phyloP scores from a whole-genome alignment of 2,113 vertebrate species.

The Oryzias celebensis region DNA sequence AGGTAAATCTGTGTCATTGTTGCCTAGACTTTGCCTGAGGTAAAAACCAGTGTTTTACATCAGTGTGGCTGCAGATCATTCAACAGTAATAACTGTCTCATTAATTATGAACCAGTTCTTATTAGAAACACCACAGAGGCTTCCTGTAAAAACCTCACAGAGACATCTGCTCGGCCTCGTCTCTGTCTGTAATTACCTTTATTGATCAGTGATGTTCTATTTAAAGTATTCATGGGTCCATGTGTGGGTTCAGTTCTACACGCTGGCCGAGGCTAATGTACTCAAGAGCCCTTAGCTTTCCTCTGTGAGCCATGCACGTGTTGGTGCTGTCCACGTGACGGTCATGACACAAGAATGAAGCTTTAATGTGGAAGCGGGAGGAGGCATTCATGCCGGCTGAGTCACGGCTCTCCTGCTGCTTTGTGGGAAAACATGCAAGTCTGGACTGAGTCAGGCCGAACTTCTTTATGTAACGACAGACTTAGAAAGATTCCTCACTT shows the following conservation, averaged over 20 bases:
- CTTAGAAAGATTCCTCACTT: not conserved
- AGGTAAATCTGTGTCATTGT: no score
- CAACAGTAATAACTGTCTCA: no score
- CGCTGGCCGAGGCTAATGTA: not conserved
- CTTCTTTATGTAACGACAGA: not conserved
- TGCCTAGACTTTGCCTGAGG: no score
- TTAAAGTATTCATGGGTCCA: slow-evolving; percentile 34
- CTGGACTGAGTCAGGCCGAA: accelerated
- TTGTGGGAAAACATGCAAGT: not conserved
- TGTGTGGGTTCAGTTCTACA: slow-evolving; percentile 4
- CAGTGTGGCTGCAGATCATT: no score
- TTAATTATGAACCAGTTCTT: no score
- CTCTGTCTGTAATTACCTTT: slow-evolving; percentile 39
- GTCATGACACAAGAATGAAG: not conserved
- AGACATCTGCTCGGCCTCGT: not conserved
- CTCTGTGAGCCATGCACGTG: not conserved
- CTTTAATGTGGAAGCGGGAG: slow-evolving; percentile 4
- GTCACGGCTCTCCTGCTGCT: slow-evolving; percentile 10
- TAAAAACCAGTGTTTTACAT: no score
- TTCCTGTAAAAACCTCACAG: not conserved
- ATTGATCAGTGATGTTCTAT: slow-evolving; percentile 24
- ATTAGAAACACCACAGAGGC: slow-evolving; percentile 2
- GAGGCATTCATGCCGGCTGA: slow-evolving; percentile 16
- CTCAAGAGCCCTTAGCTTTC: not conserved
- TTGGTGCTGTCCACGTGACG: not conserved